Conservation (phyloP, 1,140 invertebrate genomes). For the Cydia pomonella region DNA sequence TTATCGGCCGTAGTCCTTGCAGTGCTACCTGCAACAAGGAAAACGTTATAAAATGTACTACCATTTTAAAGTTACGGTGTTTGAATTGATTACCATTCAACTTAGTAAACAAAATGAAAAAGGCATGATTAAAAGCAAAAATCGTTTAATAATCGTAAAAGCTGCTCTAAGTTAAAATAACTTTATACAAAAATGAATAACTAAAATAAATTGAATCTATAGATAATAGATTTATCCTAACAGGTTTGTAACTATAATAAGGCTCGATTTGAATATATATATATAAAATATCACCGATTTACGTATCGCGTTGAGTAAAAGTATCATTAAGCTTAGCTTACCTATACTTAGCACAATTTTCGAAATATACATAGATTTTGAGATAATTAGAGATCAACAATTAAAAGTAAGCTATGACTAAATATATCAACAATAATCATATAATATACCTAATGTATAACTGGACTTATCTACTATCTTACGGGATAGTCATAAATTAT, state of each 20-base stretch:
- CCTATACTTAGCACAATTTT: slow-evolving; percentile 42
- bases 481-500: slow-evolving; percentile 32
- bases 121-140: not conserved
- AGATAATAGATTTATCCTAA: slow-evolving; percentile 22
- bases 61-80: not conserved
- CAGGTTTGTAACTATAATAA: slow-evolving; percentile 46
- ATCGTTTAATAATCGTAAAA: slow-evolving; percentile 12
- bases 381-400: slow-evolving; percentile 70
- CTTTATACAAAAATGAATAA: not conserved
- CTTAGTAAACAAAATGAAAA: not conserved
- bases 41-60: not conserved
- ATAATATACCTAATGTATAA: not conserved
- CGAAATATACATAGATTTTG: slow-evolving; percentile 53
- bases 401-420: slow-evolving; percentile 36
- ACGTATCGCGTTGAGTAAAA: slow-evolving; percentile 67
- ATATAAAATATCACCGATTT: slow-evolving; percentile 75
- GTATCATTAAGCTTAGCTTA: slow-evolving; percentile 66
- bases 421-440: slow-evolving; percentile 34
- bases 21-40: not conserved
- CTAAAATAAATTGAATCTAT: slow-evolving; percentile 24
- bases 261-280: slow-evolving; percentile 57
- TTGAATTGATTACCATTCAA: not conserved
- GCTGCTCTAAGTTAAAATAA: slow-evolving; percentile 26
- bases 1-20: not conserved
- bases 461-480: slow-evolving; percentile 16